Evolutionary conservation across 2,797 vertebrate genomes (phyloP), one percentile per base, ranked within the genome.

Genomic region (Tadarida brasiliensis): DNA sequence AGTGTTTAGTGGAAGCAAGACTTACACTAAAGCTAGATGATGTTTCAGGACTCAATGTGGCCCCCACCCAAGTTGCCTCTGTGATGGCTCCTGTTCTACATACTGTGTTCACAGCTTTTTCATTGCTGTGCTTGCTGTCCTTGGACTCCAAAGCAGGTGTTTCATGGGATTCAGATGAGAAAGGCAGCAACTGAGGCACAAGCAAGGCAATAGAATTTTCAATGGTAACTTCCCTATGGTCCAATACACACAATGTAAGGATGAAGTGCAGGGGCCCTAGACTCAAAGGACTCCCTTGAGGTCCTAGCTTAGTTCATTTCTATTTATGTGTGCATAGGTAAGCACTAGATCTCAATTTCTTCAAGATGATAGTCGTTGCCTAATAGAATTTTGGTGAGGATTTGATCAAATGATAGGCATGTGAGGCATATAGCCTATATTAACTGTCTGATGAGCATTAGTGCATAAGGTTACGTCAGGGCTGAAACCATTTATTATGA

Each of bases 1-100:
- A 63, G 17, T 71, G 63, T 77, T 56, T 80, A 44, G 47, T 68
- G 71, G 78, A 93, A 94, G 57, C 26, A 74, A 91, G 65, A 86
- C 67, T 91, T 39, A 61, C 33, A 59, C 81, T 20, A 47, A 26
- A 68, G 81, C 49, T 54, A 63, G 57, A 44, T 77, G 47, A 28
- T 61, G 68, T 65, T 92, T 93, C 56, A 70, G 57, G n/a, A 26
- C 30, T 89, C 67, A 63, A 2, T n/a, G 49, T 57, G 51, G 33
- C 5, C 78, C 9, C 30, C 22, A 30, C 35, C 33, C 24, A 4
- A 35, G 26, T 1, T 30, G 30, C 28, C 65, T 78, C 39, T 26
- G 2, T 35, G 19, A n/a, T 26, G 35, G 87, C 19, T 57, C 65
- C 57, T 80, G 1, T 22, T 70, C 24, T 76, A 11, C 4, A 35